Evolutionary conservation across 2,113 vertebrate genomes (phyloP).

Genomic region (Callithrix jacchus): DNA sequence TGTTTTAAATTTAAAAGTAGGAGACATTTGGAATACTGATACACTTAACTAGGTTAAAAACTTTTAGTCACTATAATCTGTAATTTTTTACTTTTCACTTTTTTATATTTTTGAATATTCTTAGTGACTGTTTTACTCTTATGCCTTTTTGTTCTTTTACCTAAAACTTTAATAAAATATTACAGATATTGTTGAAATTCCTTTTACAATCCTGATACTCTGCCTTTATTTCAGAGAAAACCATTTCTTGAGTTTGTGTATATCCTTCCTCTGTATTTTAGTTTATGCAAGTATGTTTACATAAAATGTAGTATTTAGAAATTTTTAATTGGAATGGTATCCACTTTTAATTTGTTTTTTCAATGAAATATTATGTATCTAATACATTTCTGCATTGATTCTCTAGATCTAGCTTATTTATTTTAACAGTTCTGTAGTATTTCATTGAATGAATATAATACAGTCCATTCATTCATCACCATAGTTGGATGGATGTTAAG

Average conservation of each 20-base stretch:
- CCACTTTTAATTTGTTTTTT: not conserved
- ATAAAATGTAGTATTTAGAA: not conserved
- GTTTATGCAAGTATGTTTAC: not conserved
- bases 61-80: not conserved
- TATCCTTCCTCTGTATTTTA: not conserved
- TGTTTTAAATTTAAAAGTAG: not conserved
- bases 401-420: not conserved
- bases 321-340: not conserved
- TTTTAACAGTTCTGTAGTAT: not conserved
- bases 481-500: not conserved
- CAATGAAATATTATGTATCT: not conserved
- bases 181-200: not conserved
- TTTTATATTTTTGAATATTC: not conserved
- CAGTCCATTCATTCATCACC: not conserved
- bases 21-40: not conserved
- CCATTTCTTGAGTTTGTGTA: not conserved
- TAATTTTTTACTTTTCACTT: not conserved
- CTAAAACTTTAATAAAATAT: slow-evolving; percentile 13
- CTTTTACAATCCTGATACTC: not conserved
- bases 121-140: not conserved
- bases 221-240: not conserved
- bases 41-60: not conserved
- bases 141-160: not conserved
- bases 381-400: not conserved
- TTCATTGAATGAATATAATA: not conserved